Evolutionary conservation across 2,888 invertebrate genomes (phyloP).

Genomic region (Nymphalis c-album): DNA sequence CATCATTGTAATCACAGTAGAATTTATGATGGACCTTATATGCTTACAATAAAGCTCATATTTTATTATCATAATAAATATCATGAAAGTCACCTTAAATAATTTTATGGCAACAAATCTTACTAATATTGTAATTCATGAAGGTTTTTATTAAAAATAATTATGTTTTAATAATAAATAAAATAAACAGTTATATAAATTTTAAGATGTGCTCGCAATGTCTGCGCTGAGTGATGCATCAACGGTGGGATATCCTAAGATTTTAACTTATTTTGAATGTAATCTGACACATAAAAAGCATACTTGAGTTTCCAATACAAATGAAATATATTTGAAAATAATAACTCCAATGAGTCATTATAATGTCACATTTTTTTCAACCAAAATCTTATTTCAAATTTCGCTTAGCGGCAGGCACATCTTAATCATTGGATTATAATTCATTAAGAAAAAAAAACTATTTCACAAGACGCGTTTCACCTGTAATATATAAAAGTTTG

Average conservation of each 20-base stretch:
- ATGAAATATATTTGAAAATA: too few relatives aligned
- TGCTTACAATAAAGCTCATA: constrained; percentile 7
- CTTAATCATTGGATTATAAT: constrained; percentile 1
- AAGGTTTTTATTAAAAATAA: neutral
- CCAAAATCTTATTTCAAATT: neutral
- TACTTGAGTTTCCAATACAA: too few relatives aligned
- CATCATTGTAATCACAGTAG: constrained; percentile 17
- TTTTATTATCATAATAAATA: neutral
- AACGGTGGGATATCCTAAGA: constrained; percentile 18
- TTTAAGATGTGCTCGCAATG: constrained; percentile 7
- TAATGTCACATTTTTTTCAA: neutral
- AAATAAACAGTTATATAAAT: neutral
- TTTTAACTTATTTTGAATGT: neutral
- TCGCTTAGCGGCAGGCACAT: constrained; percentile 12
- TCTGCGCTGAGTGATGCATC: constrained; percentile 16
- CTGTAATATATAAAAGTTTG: neutral
- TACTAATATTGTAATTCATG: constrained; percentile 8
- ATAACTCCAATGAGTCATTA: neutral
- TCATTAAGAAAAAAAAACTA: neutral
- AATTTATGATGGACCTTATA: constrained; percentile 15
- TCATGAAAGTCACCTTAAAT: constrained; percentile 21
- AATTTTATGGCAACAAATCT: constrained; percentile 28
- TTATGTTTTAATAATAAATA: constrained; percentile 1
- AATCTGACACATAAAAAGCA: neutral
- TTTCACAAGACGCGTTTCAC: neutral